Conservation (phyloP, 2,113 vertebrate genomes). For the Lates calcarifer region DNA sequence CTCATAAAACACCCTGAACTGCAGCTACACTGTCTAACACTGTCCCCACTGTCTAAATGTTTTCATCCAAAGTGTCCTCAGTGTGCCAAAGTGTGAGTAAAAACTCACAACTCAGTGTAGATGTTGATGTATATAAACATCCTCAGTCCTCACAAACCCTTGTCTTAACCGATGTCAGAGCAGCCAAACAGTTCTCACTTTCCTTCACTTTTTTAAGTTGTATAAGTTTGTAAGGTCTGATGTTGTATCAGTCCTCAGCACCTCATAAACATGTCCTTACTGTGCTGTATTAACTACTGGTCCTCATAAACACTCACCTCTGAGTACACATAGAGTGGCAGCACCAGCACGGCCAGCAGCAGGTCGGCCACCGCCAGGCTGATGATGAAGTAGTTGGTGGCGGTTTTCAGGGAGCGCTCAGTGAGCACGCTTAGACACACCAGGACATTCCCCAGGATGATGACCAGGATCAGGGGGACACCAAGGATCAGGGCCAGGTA, state of each 20-base stretch:
- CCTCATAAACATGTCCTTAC: background rate
- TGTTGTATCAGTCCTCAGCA: too few species aligned
- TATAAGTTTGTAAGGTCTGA: too few species aligned
- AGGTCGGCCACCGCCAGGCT: conserved; percentile 84
- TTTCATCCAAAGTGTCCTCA: too few species aligned
- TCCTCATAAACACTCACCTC: conserved; percentile 70
- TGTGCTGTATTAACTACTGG: background rate
- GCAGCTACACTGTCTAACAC: background rate
- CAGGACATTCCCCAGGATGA: conserved; percentile 84
- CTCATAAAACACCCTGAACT: background rate
- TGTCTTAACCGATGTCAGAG: too few species aligned
- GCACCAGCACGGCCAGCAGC: conserved; percentile 80
- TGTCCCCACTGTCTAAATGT: background rate
- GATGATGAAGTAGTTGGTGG: conserved; percentile 87
- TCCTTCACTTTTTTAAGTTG: too few species aligned
- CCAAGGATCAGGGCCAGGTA: conserved; percentile 80
- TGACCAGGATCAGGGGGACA: conserved; percentile 79
- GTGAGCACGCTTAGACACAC: conserved; percentile 85
- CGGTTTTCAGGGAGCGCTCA: conserved; percentile 83
- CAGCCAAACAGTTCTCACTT: too few species aligned
- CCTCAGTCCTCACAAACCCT: too few species aligned
- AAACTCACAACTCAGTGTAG: too few species aligned
- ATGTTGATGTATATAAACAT: too few species aligned
- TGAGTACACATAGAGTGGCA: conserved; percentile 82
- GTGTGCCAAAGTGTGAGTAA: too few species aligned